phyloP scores from a whole-genome alignment of 2,113 vertebrate genomes.

The Lota lota region DNA sequence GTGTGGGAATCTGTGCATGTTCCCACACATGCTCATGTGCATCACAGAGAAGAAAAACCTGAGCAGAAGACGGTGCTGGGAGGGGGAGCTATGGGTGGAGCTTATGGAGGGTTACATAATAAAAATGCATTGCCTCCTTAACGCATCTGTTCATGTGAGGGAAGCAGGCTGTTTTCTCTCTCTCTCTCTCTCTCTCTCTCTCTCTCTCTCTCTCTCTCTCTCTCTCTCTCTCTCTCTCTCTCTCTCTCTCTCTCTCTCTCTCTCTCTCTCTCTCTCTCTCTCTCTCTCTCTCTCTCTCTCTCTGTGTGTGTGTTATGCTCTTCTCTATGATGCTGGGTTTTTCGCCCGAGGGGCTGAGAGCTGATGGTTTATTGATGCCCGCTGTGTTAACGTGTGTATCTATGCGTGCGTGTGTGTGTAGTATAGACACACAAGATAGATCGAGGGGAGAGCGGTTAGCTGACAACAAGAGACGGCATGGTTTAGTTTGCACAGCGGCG shows the following conservation, averaged over 20 bases:
- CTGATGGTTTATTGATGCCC: slow-evolving; percentile 65
- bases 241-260: not conserved
- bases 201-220: not conserved
- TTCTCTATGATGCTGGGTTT: slow-evolving; percentile 6
- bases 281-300: slow-evolving; percentile 3
- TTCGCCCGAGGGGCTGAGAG: slow-evolving; percentile 30
- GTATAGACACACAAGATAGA: not conserved
- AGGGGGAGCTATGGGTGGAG: slow-evolving; percentile 44
- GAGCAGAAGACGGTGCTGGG: slow-evolving; percentile 9
- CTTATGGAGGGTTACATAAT: slow-evolving; percentile 66
- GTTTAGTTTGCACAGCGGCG: not conserved
- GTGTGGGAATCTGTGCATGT: not conserved
- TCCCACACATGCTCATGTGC: slow-evolving; percentile 8
- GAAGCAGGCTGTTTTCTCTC: slow-evolving; percentile 27
- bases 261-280: slow-evolving; percentile 35
- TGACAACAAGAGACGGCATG: not conserved
- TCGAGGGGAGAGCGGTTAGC: not conserved
- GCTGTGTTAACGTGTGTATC: slow-evolving; percentile 2
- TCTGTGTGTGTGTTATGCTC: too few species aligned
- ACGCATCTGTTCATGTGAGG: slow-evolving; percentile 37
- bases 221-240: slow-evolving; percentile 3
- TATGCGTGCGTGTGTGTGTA: slow-evolving; percentile 8
- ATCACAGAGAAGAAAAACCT: not conserved
- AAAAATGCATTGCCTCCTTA: slow-evolving; percentile 38
- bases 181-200: slow-evolving; percentile 10